Evolutionary conservation across 2,113 vertebrate species (phyloP).

Genomic region (Peromyscus polionotus): DNA sequence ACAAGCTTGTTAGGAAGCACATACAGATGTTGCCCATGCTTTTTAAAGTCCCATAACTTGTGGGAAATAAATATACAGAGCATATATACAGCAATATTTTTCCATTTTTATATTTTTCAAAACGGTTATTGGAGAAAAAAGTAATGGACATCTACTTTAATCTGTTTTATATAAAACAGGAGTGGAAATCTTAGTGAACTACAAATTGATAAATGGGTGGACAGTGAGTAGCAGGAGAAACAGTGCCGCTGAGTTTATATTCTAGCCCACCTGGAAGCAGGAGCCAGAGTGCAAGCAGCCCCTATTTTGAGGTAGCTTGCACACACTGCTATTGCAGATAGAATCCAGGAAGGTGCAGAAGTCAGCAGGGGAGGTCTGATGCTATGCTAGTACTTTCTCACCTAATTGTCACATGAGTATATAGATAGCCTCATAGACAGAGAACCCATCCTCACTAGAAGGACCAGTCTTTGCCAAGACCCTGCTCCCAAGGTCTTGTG

Average conservation of each 20-base stretch:
- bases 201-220: not conserved
- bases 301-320: not conserved
- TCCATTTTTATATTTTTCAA: not conserved
- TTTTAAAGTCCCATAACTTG: not conserved
- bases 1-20: not conserved
- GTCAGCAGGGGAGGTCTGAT: not conserved
- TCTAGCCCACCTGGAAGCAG: not conserved
- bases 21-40: not conserved
- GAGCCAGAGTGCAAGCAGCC: too few species aligned
- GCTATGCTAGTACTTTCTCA: not conserved
- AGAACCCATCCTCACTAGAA: not conserved
- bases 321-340: not conserved
- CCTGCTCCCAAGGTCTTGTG: not conserved
- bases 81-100: not conserved
- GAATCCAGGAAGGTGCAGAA: too few species aligned
- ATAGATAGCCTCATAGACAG: not conserved
- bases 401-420: not conserved
- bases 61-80: not conserved
- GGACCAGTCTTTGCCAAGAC: too few species aligned
- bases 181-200: not conserved
- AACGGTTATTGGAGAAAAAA: not conserved
- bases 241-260: not conserved
- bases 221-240: not conserved
- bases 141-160: not conserved
- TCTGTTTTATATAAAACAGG: conserved; percentile 14